Conservation (phyloP, 2,113 vertebrate species). For the Rhegmatorhina hoffmannsi region DNA sequence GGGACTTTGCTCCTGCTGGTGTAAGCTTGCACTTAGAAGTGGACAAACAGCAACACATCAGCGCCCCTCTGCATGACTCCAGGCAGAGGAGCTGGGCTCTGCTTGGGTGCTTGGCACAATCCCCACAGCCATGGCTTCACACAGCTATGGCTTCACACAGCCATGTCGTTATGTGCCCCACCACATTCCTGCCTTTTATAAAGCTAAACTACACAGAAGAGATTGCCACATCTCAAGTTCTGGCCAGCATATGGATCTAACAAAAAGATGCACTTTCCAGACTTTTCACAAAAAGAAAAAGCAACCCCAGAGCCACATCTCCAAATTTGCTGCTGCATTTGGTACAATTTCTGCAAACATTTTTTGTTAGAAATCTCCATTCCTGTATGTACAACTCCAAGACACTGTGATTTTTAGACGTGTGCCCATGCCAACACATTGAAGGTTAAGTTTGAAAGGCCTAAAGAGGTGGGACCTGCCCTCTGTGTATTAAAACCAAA, state of each 20-base stretch:
- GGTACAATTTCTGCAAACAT: neutral
- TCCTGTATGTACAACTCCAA: fast-evolving
- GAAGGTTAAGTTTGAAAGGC: neutral
- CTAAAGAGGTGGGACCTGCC: neutral
- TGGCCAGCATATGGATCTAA: neutral
- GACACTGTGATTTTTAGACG: neutral
- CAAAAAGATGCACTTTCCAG: neutral
- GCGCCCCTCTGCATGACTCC: fast-evolving
- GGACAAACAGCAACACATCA: fast-evolving
- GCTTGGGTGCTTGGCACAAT: fast-evolving
- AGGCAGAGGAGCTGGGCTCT: neutral
- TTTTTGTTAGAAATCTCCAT: neutral
- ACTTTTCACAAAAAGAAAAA: neutral
- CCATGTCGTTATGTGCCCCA: fast-evolving
- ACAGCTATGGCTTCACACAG: fast-evolving
- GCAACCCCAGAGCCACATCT: neutral
- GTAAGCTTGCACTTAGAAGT: fast-evolving
- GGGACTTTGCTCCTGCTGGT: neutral
- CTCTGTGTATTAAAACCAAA: neutral
- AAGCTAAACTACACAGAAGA: neutral
- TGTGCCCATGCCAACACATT: neutral
- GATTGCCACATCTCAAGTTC: fast-evolving
- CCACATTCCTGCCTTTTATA: no score
- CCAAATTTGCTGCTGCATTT: neutral
- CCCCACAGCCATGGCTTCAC: neutral